Conservation (phyloP, 2,113 vertebrate species). For the Hippolais icterina region DNA sequence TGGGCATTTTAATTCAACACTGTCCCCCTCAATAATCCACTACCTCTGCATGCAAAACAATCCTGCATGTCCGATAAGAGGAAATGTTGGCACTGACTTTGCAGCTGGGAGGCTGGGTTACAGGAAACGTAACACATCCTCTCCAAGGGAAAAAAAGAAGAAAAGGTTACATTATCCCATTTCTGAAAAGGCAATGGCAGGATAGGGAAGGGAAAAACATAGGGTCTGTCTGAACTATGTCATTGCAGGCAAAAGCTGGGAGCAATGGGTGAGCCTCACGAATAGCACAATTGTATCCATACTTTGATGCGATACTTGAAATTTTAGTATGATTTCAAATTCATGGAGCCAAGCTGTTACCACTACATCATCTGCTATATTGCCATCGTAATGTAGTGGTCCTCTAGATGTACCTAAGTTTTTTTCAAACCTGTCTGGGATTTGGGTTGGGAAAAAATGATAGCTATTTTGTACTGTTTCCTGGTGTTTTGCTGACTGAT, state of each 20-base stretch:
- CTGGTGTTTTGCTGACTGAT: fast-evolving
- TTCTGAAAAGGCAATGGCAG: not conserved
- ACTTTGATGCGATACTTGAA: not conserved
- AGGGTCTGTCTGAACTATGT: not conserved
- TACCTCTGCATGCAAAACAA: fast-evolving
- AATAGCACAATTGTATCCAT: not conserved
- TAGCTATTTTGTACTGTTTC: not conserved
- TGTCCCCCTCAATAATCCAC: not conserved
- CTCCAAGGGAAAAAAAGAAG: fast-evolving
- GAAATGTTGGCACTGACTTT: not conserved
- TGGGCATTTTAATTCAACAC: not conserved
- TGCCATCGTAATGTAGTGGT: not conserved
- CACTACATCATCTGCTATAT: fast-evolving
- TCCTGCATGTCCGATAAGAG: not conserved
- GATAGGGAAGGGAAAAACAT: not conserved
- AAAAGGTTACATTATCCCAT: not conserved
- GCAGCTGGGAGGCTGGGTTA: not conserved
- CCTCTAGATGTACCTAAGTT: not conserved
- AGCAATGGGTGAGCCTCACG: no score
- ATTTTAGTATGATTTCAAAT: not conserved
- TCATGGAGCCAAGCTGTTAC: not conserved
- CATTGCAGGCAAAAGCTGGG: not conserved
- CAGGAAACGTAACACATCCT: not conserved
- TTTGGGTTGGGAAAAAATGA: not conserved
- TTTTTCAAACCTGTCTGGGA: not conserved